These are phyloP conservation scores for Synchiropus splendidus DNA, from an alignment of 2,113 vertebrate species.

Conservation along the genomic window DNA sequence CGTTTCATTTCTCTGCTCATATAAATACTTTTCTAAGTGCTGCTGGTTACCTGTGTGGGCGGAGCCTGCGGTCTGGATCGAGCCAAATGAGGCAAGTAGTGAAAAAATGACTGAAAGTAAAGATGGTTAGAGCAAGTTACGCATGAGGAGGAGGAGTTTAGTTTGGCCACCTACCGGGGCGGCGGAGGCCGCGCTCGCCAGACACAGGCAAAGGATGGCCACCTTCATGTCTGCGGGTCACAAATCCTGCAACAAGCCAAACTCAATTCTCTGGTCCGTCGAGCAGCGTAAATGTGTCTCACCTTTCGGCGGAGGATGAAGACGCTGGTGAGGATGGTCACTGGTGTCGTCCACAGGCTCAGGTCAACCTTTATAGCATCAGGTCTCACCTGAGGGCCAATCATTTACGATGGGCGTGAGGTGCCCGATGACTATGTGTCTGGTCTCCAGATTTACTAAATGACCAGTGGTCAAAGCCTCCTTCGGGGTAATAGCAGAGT, in stretches of 20 bases:
- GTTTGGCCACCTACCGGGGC: slow-evolving; percentile 50
- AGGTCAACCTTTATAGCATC: slow-evolving; percentile 36
- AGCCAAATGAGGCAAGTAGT: slow-evolving; percentile 57
- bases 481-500: slow-evolving; percentile 50
- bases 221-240: slow-evolving; percentile 42
- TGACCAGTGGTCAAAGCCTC: slow-evolving; percentile 61
- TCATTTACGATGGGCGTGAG: slow-evolving; percentile 21
- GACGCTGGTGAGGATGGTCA: slow-evolving; percentile 10
- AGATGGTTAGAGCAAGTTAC: background rate
- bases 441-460: slow-evolving; percentile 65
- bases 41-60: slow-evolving; percentile 43
- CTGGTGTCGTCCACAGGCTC: slow-evolving; percentile 1
- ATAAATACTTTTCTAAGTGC: background rate
- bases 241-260: slow-evolving; percentile 9
- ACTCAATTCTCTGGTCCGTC: background rate
- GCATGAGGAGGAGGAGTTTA: background rate
- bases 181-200: slow-evolving; percentile 48
- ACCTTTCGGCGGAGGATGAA: slow-evolving; percentile 24
- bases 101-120: slow-evolving; percentile 43
- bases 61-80: slow-evolving; percentile 30
- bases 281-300: slow-evolving; percentile 9
- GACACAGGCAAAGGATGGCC: slow-evolving; percentile 48
- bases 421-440: slow-evolving; percentile 35
- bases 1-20: background rate
- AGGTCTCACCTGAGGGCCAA: slow-evolving; percentile 20